These are phyloP conservation scores for Puma concolor DNA, from an alignment of 2,113 vertebrate genomes.

Conservation along the genomic window DNA sequence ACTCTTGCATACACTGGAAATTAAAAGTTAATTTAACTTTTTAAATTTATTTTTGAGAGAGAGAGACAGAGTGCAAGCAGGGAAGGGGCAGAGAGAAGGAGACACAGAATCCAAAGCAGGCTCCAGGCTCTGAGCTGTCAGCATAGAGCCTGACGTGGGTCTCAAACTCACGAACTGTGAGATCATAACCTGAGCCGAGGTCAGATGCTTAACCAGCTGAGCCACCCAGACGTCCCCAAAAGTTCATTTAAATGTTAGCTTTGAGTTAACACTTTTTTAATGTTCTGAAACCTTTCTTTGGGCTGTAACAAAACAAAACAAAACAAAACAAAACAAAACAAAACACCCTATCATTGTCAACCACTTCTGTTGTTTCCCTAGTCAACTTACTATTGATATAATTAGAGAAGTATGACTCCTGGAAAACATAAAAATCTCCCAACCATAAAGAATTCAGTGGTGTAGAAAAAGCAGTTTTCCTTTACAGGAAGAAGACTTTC, in stretches of 20 bases:
- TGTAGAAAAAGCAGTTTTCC: slow-evolving; percentile 43
- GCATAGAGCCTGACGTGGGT: too few species aligned
- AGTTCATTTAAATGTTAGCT: slow-evolving; percentile 10
- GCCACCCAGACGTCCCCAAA: too few species aligned
- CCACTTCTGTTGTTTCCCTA: neutral
- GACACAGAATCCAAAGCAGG: too few species aligned
- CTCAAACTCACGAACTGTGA: too few species aligned
- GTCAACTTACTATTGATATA: neutral
- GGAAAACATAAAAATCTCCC: neutral
- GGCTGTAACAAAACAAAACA: neutral
- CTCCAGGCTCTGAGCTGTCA: too few species aligned
- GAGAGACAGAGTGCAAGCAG: too few species aligned
- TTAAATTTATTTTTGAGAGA: too few species aligned
- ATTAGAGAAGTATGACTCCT: slow-evolving; percentile 14
- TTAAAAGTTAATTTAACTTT: neutral
- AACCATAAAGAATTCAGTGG: neutral
- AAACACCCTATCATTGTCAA: neutral
- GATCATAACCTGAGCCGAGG: too few species aligned
- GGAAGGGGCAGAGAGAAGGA: too few species aligned
- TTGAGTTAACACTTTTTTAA: neutral
- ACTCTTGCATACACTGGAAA: neutral
- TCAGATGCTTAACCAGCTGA: too few species aligned
- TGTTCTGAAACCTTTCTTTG: neutral
- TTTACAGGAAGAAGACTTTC: neutral
- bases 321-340: neutral